phyloP scores from a whole-genome alignment of 2,113 vertebrate genomes.

The Brachypodius melanocephalos region DNA sequence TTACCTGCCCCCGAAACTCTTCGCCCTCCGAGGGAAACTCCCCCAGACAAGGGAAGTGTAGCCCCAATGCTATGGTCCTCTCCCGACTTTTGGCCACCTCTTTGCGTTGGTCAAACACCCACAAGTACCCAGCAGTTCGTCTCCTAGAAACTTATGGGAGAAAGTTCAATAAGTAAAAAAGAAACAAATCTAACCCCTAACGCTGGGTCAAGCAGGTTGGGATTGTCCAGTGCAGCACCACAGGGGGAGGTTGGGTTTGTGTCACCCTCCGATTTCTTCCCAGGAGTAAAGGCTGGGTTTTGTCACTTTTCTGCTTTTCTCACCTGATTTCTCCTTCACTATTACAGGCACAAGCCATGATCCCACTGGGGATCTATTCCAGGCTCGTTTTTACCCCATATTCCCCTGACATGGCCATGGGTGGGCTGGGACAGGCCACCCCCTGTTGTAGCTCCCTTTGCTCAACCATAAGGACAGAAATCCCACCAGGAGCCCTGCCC shows the following conservation, averaged over 20 bases:
- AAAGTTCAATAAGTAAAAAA: neutral
- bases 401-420: neutral
- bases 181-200: neutral
- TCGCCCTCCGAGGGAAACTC: too few species aligned
- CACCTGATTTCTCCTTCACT: neutral
- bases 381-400: neutral
- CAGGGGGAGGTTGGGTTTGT: rapidly evolving
- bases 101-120: too few species aligned
- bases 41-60: too few species aligned
- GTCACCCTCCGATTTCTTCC: rapidly evolving
- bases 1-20: too few species aligned
- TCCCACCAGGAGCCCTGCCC: neutral
- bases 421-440: neutral
- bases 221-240: rapidly evolving
- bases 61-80: too few species aligned
- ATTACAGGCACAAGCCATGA: neutral
- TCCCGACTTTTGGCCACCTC: too few species aligned
- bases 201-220: neutral
- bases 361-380: neutral
- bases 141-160: neutral
- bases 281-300: neutral
- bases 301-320: neutral
- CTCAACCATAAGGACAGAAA: rapidly evolving
- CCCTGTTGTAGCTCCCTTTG: rapidly evolving
- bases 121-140: too few species aligned